These are phyloP conservation scores for Macrostomum lignano DNA, from an alignment of 1,140 invertebrate species.

Conservation along the genomic window DNA sequence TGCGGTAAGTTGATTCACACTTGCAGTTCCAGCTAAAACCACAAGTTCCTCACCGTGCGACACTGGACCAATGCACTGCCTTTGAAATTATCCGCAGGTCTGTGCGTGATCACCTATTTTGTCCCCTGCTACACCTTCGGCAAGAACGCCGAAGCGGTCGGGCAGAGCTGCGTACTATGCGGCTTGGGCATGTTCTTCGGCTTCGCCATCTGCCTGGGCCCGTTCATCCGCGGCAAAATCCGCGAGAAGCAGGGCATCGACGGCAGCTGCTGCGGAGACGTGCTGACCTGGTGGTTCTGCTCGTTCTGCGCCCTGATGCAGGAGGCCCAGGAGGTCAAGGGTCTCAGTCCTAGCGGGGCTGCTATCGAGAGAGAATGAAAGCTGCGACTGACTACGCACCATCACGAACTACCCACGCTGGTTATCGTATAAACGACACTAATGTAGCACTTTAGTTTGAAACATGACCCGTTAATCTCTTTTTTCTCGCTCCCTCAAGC, in stretches of 20 bases:
- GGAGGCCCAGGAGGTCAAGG: slow-evolving; percentile 13
- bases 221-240: slow-evolving; percentile 17
- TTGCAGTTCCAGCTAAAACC: too few relatives aligned
- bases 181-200: slow-evolving; percentile 13
- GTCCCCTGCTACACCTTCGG: slow-evolving; percentile 21
- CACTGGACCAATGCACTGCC: too few relatives aligned
- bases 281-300: slow-evolving; percentile 15
- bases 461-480: too few relatives aligned
- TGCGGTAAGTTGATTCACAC: too few relatives aligned
- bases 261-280: slow-evolving; percentile 14
- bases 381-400: too few relatives aligned
- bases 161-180: slow-evolving; percentile 16
- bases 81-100: too few relatives aligned
- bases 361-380: slow-evolving; percentile 2
- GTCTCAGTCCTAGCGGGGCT: not conserved
- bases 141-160: slow-evolving; percentile 20
- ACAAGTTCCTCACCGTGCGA: too few relatives aligned
- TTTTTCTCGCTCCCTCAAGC: too few relatives aligned
- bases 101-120: slow-evolving; percentile 19
- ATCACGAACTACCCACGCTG: too few relatives aligned
- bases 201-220: slow-evolving; percentile 9
- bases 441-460: too few relatives aligned
- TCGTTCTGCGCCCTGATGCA: slow-evolving; percentile 17
- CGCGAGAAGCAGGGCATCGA: slow-evolving; percentile 15
- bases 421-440: too few relatives aligned